These are phyloP conservation scores for Oligia fasciuncula DNA, from an alignment of 2,888 invertebrate species.

Conservation along the genomic window DNA sequence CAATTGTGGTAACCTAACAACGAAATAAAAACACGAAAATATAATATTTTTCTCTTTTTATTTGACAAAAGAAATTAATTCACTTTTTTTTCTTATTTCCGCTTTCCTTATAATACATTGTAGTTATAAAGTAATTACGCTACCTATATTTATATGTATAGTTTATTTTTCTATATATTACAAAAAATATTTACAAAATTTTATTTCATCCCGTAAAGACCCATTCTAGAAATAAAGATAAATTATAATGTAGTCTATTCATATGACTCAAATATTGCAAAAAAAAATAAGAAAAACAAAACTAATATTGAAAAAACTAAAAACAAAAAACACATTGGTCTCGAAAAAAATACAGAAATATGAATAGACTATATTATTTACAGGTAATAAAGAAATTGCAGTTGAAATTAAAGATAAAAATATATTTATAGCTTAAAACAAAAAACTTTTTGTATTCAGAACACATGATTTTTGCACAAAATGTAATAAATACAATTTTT, in stretches of 20 bases:
- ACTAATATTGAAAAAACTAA: constrained; percentile 34
- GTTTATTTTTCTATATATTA: constrained; percentile 87
- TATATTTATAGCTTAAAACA: constrained; percentile 64
- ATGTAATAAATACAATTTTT: constrained; percentile 72
- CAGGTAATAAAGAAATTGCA: constrained; percentile 68
- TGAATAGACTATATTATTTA: constrained; percentile 64
- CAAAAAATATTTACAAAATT: constrained; percentile 88
- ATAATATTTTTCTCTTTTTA: constrained; percentile 86
- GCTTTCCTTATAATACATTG: constrained; percentile 87
- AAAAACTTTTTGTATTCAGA: constrained; percentile 67
- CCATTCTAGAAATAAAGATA: constrained; percentile 78
- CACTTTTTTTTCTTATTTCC: constrained; percentile 87
- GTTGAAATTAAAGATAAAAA: constrained; percentile 60
- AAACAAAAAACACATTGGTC: constrained; percentile 17
- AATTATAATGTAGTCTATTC: constrained; percentile 68
- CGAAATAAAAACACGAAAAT: constrained; percentile 77
- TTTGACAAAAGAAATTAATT: constrained; percentile 90
- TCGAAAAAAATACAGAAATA: constrained; percentile 45
- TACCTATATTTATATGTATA: constrained; percentile 89
- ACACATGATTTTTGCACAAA: constrained; percentile 74
- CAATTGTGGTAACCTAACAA: constrained; percentile 12
- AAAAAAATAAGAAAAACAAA: constrained; percentile 33
- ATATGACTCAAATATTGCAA: constrained; percentile 29
- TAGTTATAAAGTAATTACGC: constrained; percentile 88
- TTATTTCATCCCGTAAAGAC: constrained; percentile 86